Evolutionary conservation across 2,888 invertebrate species (phyloP).

Genomic region (Lordiphosa andalusiaca): DNA sequence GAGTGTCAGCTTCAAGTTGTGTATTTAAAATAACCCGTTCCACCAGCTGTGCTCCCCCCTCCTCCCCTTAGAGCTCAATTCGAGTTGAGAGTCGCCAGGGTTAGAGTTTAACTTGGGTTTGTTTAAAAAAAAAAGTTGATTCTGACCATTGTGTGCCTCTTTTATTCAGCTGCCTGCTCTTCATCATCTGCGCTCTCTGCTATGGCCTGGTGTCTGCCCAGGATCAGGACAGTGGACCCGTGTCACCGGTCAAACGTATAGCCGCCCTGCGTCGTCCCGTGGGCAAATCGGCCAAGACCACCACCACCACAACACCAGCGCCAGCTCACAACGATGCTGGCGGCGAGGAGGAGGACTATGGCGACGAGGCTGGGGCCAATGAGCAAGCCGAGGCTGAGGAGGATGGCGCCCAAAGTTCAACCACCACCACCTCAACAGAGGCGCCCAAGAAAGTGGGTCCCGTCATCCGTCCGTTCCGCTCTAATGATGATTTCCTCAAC

Average conservation of each 20-base stretch:
- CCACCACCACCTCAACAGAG: slow-evolving; percentile 85
- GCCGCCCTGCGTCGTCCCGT: slow-evolving; percentile 73
- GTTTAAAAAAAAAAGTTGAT: neutral
- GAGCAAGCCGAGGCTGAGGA: slow-evolving; percentile 81
- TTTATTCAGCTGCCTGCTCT: slow-evolving; percentile 66
- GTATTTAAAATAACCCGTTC: slow-evolving; percentile 28
- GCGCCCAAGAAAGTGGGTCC: slow-evolving; percentile 85
- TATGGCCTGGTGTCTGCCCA: slow-evolving; percentile 62
- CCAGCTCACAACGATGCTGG: slow-evolving; percentile 62
- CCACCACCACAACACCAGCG: slow-evolving; percentile 76
- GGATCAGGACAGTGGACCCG: slow-evolving; percentile 57
- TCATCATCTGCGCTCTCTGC: slow-evolving; percentile 67
- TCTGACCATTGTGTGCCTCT: neutral
- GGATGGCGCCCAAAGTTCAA: slow-evolving; percentile 79
- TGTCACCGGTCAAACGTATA: slow-evolving; percentile 64
- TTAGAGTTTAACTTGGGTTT: neutral
- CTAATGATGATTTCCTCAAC: slow-evolving; percentile 88
- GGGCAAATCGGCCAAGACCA: slow-evolving; percentile 66
- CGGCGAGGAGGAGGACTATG: slow-evolving; percentile 81
- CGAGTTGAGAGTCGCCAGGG: neutral
- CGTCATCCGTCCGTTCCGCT: slow-evolving; percentile 87
- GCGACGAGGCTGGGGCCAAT: slow-evolving; percentile 79
- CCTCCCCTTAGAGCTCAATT: too few relatives aligned
- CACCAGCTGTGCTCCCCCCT: slow-evolving; percentile 9
- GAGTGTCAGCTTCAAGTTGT: slow-evolving; percentile 27